phyloP scores from a whole-genome alignment of 2,888 invertebrate genomes.

The Lasiommata megera region DNA sequence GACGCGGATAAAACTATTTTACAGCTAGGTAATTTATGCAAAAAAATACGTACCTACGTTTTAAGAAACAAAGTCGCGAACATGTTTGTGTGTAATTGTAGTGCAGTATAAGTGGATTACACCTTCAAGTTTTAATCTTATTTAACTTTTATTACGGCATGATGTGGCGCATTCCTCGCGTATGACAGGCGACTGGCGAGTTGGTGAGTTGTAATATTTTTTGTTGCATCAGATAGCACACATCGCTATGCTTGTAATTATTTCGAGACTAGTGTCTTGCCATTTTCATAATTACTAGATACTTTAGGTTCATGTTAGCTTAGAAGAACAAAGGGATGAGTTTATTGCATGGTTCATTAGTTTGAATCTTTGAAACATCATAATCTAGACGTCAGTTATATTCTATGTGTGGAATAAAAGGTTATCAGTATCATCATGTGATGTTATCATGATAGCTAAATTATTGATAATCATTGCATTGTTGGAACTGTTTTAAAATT shows the following conservation, averaged over 20 bases:
- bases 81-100: constrained; percentile 2
- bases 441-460: too few relatives aligned
- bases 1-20: too few relatives aligned
- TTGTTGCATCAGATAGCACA: constrained; percentile 8
- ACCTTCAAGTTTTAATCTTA: constrained; percentile 13
- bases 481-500: too few relatives aligned
- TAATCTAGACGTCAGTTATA: too few relatives aligned
- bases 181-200: constrained; percentile 13
- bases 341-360: too few relatives aligned
- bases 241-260: constrained; percentile 3
- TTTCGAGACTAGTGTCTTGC: neutral
- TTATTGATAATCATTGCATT: too few relatives aligned
- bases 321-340: neutral
- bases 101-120: constrained; percentile 7
- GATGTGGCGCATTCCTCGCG: constrained; percentile 12
- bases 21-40: too few relatives aligned
- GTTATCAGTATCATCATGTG: too few relatives aligned
- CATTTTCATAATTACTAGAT: constrained; percentile 3
- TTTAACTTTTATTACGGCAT: constrained; percentile 11
- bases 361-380: too few relatives aligned
- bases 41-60: too few relatives aligned
- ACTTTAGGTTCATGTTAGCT: neutral
- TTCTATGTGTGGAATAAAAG: too few relatives aligned
- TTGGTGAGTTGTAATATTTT: constrained; percentile 13
- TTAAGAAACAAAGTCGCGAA: neutral